phyloP scores from a whole-genome alignment of 2,113 vertebrate species.

The Nyctereutes procyonoides region DNA sequence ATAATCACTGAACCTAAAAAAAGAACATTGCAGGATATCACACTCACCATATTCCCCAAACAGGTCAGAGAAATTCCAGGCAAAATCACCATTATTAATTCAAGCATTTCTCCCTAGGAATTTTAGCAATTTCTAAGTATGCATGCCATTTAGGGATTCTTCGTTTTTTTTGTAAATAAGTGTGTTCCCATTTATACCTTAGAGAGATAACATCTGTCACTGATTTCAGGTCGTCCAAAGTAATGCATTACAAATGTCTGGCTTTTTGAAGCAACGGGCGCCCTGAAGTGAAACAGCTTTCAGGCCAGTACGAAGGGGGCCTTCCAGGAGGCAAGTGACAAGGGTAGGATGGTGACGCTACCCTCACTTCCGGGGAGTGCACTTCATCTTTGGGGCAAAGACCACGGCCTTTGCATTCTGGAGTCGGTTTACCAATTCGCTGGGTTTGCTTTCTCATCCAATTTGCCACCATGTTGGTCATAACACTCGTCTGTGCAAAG shows the following conservation, averaged over 20 bases:
- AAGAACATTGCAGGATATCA: background rate
- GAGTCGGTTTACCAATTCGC: background rate
- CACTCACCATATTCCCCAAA: background rate
- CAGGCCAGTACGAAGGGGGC: background rate
- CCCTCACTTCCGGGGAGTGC: background rate
- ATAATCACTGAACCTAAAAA: background rate
- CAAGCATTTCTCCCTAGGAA: conserved; percentile 41
- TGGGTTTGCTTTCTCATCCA: background rate
- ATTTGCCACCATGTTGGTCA: background rate
- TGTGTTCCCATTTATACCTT: conserved; percentile 29
- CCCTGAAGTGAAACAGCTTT: background rate
- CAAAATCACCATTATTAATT: background rate
- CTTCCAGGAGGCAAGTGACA: background rate
- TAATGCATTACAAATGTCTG: background rate
- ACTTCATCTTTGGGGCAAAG: background rate
- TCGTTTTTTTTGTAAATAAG: conserved; percentile 38
- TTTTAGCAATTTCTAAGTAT: conserved; percentile 6
- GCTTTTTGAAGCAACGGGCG: background rate
- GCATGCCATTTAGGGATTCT: background rate
- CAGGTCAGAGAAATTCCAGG: background rate
- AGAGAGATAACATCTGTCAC: background rate
- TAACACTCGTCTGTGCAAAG: background rate
- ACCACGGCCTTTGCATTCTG: background rate
- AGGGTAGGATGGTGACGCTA: rapidly evolving
- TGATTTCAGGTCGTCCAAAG: conserved; percentile 32